Conservation (phyloP, 23 tunicate species). For the Clavelina lepadiformis region DNA sequence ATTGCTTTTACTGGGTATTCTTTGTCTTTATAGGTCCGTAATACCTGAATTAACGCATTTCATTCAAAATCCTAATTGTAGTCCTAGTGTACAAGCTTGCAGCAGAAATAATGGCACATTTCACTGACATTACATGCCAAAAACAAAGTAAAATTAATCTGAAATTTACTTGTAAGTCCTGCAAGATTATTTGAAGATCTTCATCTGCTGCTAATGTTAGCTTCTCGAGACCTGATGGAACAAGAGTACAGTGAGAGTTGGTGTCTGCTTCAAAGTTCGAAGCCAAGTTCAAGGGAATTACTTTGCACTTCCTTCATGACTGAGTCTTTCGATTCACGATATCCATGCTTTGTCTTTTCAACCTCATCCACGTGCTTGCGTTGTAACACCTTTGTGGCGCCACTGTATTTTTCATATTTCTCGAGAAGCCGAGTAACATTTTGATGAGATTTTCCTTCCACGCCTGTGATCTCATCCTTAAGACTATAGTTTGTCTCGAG, state of each 20-base stretch:
- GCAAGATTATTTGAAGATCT: background rate
- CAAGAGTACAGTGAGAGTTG: too few relatives aligned
- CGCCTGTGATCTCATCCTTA: conserved; percentile 16
- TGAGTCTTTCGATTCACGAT: conserved; percentile 3
- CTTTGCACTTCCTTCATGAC: conserved; percentile 20
- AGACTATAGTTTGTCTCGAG: conserved; percentile 4
- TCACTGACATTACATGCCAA: too few relatives aligned
- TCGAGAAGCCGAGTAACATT: conserved; percentile 54
- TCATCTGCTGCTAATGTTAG: background rate
- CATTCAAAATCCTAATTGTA: too few relatives aligned
- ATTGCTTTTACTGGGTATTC: conserved; percentile 73
- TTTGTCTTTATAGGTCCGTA: conserved; percentile 79
- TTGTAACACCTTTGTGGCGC: conserved; percentile 35
- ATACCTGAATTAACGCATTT: conserved; percentile 35
- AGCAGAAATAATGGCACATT: too few relatives aligned
- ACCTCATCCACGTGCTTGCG: conserved; percentile 18
- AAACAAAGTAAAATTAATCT: too few relatives aligned
- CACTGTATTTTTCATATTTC: conserved; percentile 64
- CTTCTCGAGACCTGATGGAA: conserved; percentile 1
- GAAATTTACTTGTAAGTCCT: conserved; percentile 13
- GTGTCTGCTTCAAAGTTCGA: too few relatives aligned
- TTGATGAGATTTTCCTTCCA: conserved; percentile 21
- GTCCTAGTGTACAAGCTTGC: too few relatives aligned
- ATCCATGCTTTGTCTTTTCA: background rate
- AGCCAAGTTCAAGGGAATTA: too few relatives aligned